Percentiles rank a stretch among this genome's conserved stretches.
phyloP scores from a whole-genome alignment of 2,888 invertebrate genomes.

The Fissipunctia ypsillon region DNA sequence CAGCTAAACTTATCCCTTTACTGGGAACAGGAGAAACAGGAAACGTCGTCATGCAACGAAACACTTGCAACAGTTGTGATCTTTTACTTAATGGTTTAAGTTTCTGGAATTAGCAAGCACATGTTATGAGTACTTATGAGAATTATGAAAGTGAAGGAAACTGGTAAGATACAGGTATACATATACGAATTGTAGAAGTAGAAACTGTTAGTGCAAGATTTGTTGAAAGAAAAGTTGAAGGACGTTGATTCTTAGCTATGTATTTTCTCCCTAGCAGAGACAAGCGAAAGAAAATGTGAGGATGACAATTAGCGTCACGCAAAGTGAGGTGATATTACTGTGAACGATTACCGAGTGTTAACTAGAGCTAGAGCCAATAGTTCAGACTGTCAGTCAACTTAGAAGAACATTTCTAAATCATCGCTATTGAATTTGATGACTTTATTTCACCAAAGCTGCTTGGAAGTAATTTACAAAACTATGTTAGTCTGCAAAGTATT shows the following conservation, averaged over 20 bases:
- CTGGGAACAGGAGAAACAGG: conserved; percentile 12
- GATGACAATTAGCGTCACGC: conserved; percentile 25
- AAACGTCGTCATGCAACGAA: conserved; percentile 19
- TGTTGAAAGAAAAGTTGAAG: conserved; percentile 46
- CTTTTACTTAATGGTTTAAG: conserved; percentile 32
- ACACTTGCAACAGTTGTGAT: conserved; percentile 21
- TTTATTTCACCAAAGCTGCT: neutral
- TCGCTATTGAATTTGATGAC: conserved; percentile 1
- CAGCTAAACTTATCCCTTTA: neutral
- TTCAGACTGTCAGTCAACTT: neutral
- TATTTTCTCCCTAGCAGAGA: conserved; percentile 15
- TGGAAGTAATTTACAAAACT: conserved; percentile 7
- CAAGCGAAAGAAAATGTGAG: conserved; percentile 15
- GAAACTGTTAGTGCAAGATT: conserved; percentile 30
- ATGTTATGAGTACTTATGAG: conserved; percentile 40
- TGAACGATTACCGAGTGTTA: neutral
- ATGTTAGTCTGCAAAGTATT: neutral
- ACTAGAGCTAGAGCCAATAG: neutral
- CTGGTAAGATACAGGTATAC: conserved; percentile 30
- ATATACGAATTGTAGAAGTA: conserved; percentile 31
- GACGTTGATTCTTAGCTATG: conserved; percentile 29
- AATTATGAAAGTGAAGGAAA: conserved; percentile 50
- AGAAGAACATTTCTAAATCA: neutral
- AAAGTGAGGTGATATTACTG: conserved; percentile 5
- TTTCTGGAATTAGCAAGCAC: conserved; percentile 50